These are phyloP conservation scores for Sinotaia quadrata DNA, from an alignment of 2,888 invertebrate species.

Conservation along the genomic window DNA sequence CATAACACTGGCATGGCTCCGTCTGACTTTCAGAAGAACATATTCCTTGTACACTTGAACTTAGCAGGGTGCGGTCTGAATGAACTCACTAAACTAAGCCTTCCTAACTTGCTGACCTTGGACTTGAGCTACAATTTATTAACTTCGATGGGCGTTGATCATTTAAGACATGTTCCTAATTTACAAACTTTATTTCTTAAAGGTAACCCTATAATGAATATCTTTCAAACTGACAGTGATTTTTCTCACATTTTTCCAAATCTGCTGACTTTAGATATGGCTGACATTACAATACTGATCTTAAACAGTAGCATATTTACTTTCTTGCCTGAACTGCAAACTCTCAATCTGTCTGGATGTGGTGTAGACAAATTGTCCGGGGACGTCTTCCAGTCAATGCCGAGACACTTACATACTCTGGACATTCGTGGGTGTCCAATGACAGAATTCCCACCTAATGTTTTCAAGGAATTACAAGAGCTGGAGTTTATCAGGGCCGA, in stretches of 20 bases:
- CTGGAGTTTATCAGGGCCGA: constrained; percentile 13
- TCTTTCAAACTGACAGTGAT: not conserved
- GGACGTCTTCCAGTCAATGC: not conserved
- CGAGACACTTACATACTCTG: not conserved
- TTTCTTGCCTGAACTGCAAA: not conserved
- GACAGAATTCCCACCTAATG: not conserved
- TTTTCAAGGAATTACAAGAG: not conserved
- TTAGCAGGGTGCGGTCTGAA: not conserved
- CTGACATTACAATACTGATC: not conserved
- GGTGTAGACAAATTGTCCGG: not conserved
- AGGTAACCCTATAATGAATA: not conserved
- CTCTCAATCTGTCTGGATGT: not conserved
- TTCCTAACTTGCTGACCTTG: not conserved
- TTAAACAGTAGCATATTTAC: not conserved
- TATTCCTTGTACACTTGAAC: not conserved
- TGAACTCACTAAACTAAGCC: not conserved
- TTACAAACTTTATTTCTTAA: not conserved
- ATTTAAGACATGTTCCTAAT: not conserved
- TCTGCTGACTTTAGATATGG: not conserved
- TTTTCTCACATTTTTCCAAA: not conserved
- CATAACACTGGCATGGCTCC: not conserved
- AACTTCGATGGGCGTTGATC: not conserved
- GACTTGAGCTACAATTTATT: constrained; percentile 12
- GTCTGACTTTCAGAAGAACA: not conserved
- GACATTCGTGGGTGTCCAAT: constrained; percentile 3